Evolutionary conservation across 2,797 vertebrate genomes (phyloP).

Genomic region (Oryzias sinensis): DNA sequence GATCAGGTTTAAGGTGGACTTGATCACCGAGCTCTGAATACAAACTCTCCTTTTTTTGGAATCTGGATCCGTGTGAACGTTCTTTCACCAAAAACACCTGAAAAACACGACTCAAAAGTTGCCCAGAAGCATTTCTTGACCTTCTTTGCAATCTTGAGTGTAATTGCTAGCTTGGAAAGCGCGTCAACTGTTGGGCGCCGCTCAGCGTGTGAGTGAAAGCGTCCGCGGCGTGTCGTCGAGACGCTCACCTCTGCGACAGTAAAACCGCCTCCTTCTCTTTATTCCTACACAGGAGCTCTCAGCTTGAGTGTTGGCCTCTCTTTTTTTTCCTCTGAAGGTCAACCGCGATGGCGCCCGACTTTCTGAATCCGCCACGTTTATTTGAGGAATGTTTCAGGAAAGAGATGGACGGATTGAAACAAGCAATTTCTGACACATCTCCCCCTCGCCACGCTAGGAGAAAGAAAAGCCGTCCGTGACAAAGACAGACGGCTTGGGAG

Average conservation of each 20-base stretch:
- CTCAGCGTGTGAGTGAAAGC: too few species aligned
- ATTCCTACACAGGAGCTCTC: slow-evolving; percentile 50
- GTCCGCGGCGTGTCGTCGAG: neutral
- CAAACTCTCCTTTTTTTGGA: too few species aligned
- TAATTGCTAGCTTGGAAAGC: neutral
- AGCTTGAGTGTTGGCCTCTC: slow-evolving; percentile 52
- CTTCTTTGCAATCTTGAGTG: neutral
- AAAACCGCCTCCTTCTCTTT: slow-evolving; percentile 31
- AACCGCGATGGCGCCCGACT: slow-evolving; percentile 36
- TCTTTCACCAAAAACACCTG: too few species aligned
- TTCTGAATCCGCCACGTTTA: slow-evolving; percentile 39
- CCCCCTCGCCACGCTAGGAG: slow-evolving; percentile 22
- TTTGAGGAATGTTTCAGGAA: slow-evolving; percentile 38
- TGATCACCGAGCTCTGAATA: too few species aligned
- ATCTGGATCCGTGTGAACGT: too few species aligned
- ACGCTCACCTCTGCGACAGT: slow-evolving; percentile 43
- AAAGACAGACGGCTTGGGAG: slow-evolving; percentile 14
- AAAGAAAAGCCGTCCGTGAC: slow-evolving; percentile 36
- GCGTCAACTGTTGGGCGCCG: too few species aligned
- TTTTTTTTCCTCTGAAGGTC: slow-evolving; percentile 49
- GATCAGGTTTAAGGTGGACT: too few species aligned
- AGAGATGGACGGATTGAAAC: slow-evolving; percentile 31
- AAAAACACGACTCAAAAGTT: too few species aligned
- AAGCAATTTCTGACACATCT: slow-evolving; percentile 39
- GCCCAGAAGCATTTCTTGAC: neutral